Percentiles rank a stretch among this genome's conserved stretches.
phyloP scores from a whole-genome alignment of 2,797 vertebrate genomes.

The Ficedula albicollis region DNA sequence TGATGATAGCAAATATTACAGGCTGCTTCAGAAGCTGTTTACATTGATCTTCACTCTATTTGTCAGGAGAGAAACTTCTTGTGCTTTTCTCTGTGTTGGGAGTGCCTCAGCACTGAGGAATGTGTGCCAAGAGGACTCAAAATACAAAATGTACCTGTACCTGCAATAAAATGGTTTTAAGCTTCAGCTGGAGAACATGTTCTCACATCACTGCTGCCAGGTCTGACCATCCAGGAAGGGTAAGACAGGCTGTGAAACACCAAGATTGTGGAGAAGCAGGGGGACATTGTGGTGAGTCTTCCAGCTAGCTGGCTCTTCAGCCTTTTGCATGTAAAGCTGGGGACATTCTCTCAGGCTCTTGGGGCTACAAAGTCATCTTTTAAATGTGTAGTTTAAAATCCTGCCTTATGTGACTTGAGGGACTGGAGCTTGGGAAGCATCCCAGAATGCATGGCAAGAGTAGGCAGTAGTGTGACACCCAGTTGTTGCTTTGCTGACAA shows the following conservation, averaged over 20 bases:
- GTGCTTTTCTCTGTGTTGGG: not conserved
- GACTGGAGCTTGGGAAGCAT: not conserved
- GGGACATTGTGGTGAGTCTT: not conserved
- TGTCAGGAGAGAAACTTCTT: not conserved
- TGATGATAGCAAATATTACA: not conserved
- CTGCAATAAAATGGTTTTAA: not conserved
- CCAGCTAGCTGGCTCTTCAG: not conserved
- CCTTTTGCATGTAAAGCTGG: not conserved
- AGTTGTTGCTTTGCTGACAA: not conserved
- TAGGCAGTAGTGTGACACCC: not conserved
- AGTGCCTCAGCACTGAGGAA: not conserved
- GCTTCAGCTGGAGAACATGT: fast-evolving
- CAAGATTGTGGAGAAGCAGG: not conserved
- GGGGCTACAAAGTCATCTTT: not conserved
- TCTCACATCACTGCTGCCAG: not conserved
- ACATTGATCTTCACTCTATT: fast-evolving
- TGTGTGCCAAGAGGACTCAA: not conserved
- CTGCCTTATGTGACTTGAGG: not conserved
- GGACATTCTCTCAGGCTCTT: not conserved
- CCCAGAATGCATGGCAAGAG: not conserved
- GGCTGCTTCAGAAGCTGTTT: not conserved
- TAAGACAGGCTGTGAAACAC: not conserved
- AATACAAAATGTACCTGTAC: not conserved
- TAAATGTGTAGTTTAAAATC: not conserved
- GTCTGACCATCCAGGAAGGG: not conserved